Base-by-base conservation (phyloP, 2,888 invertebrate genomes). In the Ophion costatus region DNA sequence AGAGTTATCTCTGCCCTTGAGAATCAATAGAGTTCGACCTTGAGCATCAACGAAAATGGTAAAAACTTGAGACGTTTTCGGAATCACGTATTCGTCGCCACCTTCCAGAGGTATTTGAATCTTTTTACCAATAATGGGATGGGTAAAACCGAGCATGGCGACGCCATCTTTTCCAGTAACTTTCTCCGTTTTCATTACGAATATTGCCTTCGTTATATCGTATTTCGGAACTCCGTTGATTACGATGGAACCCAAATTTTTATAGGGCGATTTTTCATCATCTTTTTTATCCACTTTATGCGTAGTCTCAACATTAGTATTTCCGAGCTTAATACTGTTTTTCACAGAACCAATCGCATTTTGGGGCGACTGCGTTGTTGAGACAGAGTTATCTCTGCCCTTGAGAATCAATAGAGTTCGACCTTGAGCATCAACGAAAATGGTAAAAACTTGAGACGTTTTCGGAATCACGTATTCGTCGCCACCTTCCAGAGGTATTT, bases 71-170 rank as follows among this genome's bases (percentile, higher is more conserved):
- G n/a, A 42, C 11, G 81, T 75, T 1, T 10, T 6, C 6, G 63
- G 29, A 0, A 66, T 29, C 11, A 80, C 70, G 69, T 83, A 71
- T 75, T 80, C 75, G 24, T 83, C 83, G 9, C 76, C 75, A 20
- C 75, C 38, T 20, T 38, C 29, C 7, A 45, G 11, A 3, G 80
- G 76, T 17, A 83, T 51, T 38, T 33, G 59, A n/a, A 61, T 76
- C 11, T 20, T 71, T 45, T 80, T 51, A 1, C 42, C 45, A 10
- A 61, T 67, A 5, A 64, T 20, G 2, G 83, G 83, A 51, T 83
- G 80, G 1, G 10, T 11, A 24, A 80, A 83, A 2, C 76, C 22
- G 2, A 83, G n/a, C 51, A 61, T 51, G 1, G n/a, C 1, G 24
- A n/a, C 66, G 33, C 73, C 71, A n/a, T 73, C 22, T 0, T 22